Evolutionary conservation across 2,888 invertebrate species (phyloP).

Genomic region (Drosophila mimetica): DNA sequence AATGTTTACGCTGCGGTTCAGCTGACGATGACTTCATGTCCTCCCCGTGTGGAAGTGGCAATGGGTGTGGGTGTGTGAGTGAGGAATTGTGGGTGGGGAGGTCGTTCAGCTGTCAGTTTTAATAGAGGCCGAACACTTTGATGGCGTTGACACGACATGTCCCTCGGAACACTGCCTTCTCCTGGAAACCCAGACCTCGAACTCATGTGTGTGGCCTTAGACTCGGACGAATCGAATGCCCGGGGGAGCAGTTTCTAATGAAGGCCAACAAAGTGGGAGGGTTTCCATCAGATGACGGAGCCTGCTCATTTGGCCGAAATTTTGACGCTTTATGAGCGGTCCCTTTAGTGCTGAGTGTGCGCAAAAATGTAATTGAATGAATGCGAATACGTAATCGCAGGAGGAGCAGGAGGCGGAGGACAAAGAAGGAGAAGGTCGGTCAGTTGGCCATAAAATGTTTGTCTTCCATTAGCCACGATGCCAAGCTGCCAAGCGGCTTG

Average conservation of each 20-base stretch:
- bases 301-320: constrained; percentile 73
- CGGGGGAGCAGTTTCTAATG: constrained; percentile 73
- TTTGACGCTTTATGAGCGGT: constrained; percentile 78
- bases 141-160: constrained; percentile 58
- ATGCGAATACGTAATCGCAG: constrained; percentile 13
- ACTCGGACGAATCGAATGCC: constrained; percentile 53
- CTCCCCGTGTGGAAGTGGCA: not conserved
- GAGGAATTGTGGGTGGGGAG: constrained; percentile 1
- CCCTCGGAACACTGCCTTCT: constrained; percentile 5
- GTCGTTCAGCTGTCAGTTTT: constrained; percentile 63
- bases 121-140: constrained; percentile 73
- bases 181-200: constrained; percentile 1
- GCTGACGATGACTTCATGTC: constrained; percentile 9
- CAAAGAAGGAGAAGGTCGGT: constrained; percentile 38
- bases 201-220: constrained; percentile 35
- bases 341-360: constrained; percentile 80
- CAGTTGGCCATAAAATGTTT: constrained; percentile 69
- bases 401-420: no score
- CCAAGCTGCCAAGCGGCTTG: constrained; percentile 12
- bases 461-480: constrained; percentile 73
- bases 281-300: constrained; percentile 13
- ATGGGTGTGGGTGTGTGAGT: no score
- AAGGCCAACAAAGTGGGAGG: constrained; percentile 55
- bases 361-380: constrained; percentile 80
- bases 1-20: constrained; percentile 65